A percentile compares a stretch with the other conserved stretches of the same genome.
phyloP scores from a whole-genome alignment of 2,797 vertebrate genomes.

The Danionella dracula region DNA sequence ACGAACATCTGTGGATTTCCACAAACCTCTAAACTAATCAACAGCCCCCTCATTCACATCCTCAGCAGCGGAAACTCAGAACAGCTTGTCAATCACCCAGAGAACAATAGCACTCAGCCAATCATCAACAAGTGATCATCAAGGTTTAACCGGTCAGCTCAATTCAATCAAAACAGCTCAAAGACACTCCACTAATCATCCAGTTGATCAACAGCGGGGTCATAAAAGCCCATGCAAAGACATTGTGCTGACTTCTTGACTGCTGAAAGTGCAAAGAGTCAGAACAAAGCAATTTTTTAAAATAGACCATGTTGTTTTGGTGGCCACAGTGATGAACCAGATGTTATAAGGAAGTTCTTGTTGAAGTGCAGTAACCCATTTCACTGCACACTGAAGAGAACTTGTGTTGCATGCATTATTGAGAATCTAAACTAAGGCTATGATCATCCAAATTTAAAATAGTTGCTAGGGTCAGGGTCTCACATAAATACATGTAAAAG shows the following conservation, averaged over 20 bases:
- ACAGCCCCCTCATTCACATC: background rate
- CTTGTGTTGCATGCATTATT: background rate
- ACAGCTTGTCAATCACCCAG: background rate
- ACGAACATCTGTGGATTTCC: background rate
- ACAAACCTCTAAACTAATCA: slow-evolving; percentile 11
- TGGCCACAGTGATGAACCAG: slow-evolving; percentile 9
- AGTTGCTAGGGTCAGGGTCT: no score
- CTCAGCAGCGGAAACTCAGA: background rate
- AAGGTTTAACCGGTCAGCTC: slow-evolving; percentile 8
- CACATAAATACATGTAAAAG: no score
- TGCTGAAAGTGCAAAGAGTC: slow-evolving; percentile 18
- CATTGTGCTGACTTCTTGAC: slow-evolving; percentile 9
- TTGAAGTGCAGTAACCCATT: background rate
- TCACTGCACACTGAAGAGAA: background rate
- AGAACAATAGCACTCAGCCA: slow-evolving; percentile 7
- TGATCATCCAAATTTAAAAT: no score
- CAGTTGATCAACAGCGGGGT: slow-evolving; percentile 7
- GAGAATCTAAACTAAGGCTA: background rate
- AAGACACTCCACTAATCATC: slow-evolving; percentile 10
- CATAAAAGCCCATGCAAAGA: slow-evolving; percentile 13
- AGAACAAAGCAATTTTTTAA: slow-evolving; percentile 14
- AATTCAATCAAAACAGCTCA: slow-evolving; percentile 11
- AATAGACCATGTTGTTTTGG: slow-evolving; percentile 5
- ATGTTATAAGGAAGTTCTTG: slow-evolving; percentile 1
- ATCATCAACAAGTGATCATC: slow-evolving; percentile 29